Evolutionary conservation across 2,113 vertebrate genomes (phyloP), one percentile per base, ranked within the genome.

Genomic region (Sisor rabdophorus): DNA sequence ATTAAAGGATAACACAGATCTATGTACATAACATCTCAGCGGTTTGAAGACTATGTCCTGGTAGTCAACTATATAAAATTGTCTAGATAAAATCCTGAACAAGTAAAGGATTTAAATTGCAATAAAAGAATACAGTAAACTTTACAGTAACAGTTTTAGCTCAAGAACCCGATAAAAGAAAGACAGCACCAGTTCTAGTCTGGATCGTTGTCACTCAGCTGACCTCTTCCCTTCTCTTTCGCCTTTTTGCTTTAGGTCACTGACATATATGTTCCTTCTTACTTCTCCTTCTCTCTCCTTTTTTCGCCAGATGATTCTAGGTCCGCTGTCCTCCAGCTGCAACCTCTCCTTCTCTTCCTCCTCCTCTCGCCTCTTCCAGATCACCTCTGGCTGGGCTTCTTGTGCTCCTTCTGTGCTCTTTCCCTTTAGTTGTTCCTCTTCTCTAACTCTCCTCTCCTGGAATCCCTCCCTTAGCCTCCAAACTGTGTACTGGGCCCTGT

Each of bases 391-490:
- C 68, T 36, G 79, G 1, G 79, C 48, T 64, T 83, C 85, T 61
- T 80, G 85, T 40, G 74, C 85, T 53, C 81, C 87, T 72, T 84
- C 87, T 52, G 78, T 28, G 64, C 79, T 32, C n/a, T 77, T 83
- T 78, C 82, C 87, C 74, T 80, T 88, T 3, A 30, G 73, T 32
- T 24, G 67, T 30, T 80, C 74, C 83, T 88, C 72, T 85, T 75
- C 81, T 87, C 88, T 82, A 74, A 78, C 87, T 65, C 78, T 86
- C 87, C 84, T 91, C 84, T 92, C 90, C 85, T 91, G 91, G 81
- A 93, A 92, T 79, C 87, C 92, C 82, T 93, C 92, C 72, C 92
- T 88, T 78, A 87, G 89, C 84, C 86, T 88, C 92, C 92, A 93
- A 84, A 93, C 92, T 1, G 89, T 91, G 78, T 88, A 89, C 67